Conservation (phyloP, 1,140 invertebrate species). For the Brachionus paranguensis region DNA sequence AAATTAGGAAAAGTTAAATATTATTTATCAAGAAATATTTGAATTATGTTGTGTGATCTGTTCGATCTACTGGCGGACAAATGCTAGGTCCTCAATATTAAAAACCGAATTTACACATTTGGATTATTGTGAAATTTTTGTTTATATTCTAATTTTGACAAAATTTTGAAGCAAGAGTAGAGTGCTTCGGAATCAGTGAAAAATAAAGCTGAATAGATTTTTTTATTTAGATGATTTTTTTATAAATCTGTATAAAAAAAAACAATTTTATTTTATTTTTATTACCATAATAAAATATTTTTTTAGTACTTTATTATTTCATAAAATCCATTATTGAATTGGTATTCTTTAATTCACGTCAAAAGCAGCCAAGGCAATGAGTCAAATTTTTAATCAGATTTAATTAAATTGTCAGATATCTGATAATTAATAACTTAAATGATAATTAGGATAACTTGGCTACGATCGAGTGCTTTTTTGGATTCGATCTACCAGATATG, state of each 20-base stretch:
- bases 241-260: conserved; percentile 11
- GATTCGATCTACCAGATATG: too few relatives aligned
- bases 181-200: not conserved
- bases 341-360: too few relatives aligned
- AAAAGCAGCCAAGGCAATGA: too few relatives aligned
- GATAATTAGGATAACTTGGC: too few relatives aligned
- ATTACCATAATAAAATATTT: conserved; percentile 30
- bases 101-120: not conserved
- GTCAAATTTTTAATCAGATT: too few relatives aligned
- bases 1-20: not conserved
- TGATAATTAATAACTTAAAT: too few relatives aligned
- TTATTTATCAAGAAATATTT: not conserved
- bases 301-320: not conserved
- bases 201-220: not conserved
- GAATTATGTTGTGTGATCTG: not conserved
- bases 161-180: not conserved
- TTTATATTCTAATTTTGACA: not conserved
- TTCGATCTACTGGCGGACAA: not conserved
- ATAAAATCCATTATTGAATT: not conserved
- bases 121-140: not conserved
- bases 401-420: too few relatives aligned
- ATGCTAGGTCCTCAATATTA: not conserved
- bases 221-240: not conserved
- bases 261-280: conserved; percentile 16
- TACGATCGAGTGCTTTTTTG: too few relatives aligned